Evolutionary conservation across 2,113 vertebrate species (phyloP).

Genomic region (Acrocephalus arundinaceus): DNA sequence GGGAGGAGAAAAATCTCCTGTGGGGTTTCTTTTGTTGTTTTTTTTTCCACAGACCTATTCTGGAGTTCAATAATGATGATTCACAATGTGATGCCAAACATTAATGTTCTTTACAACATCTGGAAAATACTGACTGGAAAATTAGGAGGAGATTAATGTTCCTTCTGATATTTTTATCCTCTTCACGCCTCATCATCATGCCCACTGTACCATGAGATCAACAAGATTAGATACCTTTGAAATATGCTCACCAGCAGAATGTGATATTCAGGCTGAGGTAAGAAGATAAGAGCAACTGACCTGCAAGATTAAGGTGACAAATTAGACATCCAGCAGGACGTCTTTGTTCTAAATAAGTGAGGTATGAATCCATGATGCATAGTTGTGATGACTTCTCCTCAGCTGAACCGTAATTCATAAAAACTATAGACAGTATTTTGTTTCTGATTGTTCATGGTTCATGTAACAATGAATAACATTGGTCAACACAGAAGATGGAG

Average conservation of each 20-base stretch:
- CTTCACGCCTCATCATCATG: slow-evolving; percentile 40
- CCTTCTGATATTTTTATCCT: slow-evolving; percentile 50
- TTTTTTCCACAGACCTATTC: background rate
- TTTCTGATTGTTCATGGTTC: background rate
- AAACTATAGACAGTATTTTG: background rate
- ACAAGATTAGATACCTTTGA: slow-evolving; percentile 44
- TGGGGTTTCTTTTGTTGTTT: rapidly evolving
- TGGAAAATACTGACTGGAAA: slow-evolving; percentile 58
- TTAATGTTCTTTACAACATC: slow-evolving; percentile 42
- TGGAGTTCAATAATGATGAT: slow-evolving; percentile 9
- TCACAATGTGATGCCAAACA: slow-evolving; percentile 31
- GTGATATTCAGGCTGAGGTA: background rate
- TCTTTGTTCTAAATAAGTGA: slow-evolving; percentile 11
- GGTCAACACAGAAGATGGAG: background rate
- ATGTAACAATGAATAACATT: background rate
- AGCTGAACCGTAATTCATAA: background rate
- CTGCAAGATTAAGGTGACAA: slow-evolving; percentile 25
- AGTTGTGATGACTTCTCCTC: background rate
- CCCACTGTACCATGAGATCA: slow-evolving; percentile 53
- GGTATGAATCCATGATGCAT: background rate
- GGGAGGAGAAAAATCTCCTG: background rate
- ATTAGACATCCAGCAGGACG: background rate
- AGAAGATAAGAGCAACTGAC: slow-evolving; percentile 4
- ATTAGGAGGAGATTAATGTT: slow-evolving; percentile 54
- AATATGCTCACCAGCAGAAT: background rate